Conservation (phyloP, 2,113 vertebrate species). For the Rhegmatorhina hoffmannsi region DNA sequence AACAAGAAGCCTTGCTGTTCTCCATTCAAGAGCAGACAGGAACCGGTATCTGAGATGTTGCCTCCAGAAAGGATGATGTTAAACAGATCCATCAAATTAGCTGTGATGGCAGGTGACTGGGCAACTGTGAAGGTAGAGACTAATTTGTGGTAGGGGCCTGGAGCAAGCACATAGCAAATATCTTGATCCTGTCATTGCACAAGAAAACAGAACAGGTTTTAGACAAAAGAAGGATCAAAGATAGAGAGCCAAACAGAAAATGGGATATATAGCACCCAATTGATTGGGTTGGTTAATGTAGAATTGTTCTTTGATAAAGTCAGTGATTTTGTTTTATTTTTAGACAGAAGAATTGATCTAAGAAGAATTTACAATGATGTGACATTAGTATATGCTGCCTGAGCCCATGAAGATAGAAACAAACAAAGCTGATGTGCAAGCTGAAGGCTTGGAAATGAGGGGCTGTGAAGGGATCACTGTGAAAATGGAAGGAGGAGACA, state of each 20-base stretch:
- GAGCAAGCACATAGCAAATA: background rate
- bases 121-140: background rate
- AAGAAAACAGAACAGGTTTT: background rate
- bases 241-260: background rate
- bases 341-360: conserved; percentile 49
- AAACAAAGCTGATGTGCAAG: background rate
- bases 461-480: background rate
- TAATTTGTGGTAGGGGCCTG: background rate
- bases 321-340: conserved; percentile 6
- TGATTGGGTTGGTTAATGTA: background rate
- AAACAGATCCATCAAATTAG: background rate
- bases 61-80: background rate
- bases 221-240: conserved; percentile 15
- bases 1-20: background rate
- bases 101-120: background rate
- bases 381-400: background rate
- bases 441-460: background rate
- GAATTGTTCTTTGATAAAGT: background rate
- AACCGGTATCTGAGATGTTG: background rate
- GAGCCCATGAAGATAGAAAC: background rate
- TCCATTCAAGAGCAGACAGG: background rate
- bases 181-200: background rate
- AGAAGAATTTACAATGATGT: background rate
- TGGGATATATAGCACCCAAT: background rate
- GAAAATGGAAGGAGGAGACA: background rate